These are phyloP conservation scores for Luperina testacea DNA, from an alignment of 2,888 invertebrate genomes.

Conservation along the genomic window DNA sequence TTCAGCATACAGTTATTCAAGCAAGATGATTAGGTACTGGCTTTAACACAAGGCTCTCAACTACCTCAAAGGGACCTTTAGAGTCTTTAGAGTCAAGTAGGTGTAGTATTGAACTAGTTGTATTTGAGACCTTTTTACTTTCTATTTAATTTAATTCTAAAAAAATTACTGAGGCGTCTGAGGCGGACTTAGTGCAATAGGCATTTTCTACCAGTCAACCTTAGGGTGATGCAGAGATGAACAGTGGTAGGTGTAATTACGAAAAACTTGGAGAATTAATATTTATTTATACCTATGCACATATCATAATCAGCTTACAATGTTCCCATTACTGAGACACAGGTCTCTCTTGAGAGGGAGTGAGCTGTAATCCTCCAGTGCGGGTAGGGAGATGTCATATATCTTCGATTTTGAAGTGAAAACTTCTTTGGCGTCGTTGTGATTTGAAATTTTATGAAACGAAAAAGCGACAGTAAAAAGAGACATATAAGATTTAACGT, in stretches of 20 bases:
- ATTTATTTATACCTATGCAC: background rate
- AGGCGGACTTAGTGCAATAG: background rate
- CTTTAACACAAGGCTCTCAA: slow-evolving; percentile 39
- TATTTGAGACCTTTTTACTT: background rate
- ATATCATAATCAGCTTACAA: no score
- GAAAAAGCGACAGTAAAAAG: no score
- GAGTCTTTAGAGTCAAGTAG: background rate
- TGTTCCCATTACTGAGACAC: no score
- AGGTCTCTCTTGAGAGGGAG: no score
- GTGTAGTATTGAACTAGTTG: background rate
- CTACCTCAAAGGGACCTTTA: slow-evolving; percentile 39
- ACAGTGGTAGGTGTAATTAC: background rate
- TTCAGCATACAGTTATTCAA: slow-evolving; percentile 38
- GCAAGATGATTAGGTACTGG: slow-evolving; percentile 34
- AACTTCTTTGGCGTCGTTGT: no score
- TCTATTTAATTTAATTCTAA: background rate
- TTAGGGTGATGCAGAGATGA: background rate
- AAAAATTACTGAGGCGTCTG: background rate
- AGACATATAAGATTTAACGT: no score
- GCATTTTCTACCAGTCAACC: background rate
- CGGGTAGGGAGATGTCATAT: no score
- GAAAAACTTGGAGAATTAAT: background rate
- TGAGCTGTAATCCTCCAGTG: no score
- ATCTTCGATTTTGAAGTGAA: no score
- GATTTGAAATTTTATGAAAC: no score